A percentile compares a stretch with the other conserved stretches of the same genome.
Evolutionary conservation across 2,113 vertebrate species (phyloP).

Genomic region (Zootoca vivipara): DNA sequence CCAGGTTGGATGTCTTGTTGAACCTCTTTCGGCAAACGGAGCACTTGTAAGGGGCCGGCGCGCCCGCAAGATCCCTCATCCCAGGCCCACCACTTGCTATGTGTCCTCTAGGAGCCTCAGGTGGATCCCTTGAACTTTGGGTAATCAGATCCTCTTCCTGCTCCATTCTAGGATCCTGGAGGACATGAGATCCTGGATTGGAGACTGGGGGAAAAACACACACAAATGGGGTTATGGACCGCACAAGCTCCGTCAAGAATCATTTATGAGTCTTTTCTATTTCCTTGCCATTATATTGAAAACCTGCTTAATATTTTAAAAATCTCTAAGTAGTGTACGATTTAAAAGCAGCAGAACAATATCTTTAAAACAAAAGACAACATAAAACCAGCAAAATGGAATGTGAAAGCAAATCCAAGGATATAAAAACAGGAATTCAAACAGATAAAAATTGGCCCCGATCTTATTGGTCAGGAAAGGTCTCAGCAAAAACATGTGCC

Average conservation of each 20-base stretch:
- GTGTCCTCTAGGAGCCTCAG: not conserved
- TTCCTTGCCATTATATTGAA: not conserved
- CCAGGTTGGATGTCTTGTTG: slow-evolving; percentile 79
- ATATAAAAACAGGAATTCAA: too few species aligned
- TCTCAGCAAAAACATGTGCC: too few species aligned
- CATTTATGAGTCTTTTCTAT: not conserved
- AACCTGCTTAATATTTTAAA: too few species aligned
- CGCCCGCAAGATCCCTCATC: not conserved
- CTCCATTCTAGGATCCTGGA: not conserved
- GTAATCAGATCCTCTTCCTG: not conserved
- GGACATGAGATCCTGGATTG: slow-evolving; percentile 43
- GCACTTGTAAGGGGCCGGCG: slow-evolving; percentile 58
- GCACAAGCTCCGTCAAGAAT: not conserved
- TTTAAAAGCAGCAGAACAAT: too few species aligned
- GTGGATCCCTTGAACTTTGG: not conserved
- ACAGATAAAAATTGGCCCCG: too few species aligned
- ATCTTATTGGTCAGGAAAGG: too few species aligned
- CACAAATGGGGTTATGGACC: not conserved
- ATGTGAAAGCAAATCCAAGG: too few species aligned
- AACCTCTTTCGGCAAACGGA: slow-evolving; percentile 81
- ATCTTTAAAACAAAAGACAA: too few species aligned
- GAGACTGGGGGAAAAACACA: slow-evolving; percentile 60
- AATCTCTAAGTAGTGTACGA: too few species aligned
- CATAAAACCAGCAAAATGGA: too few species aligned
- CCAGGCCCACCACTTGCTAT: not conserved